Evolutionary conservation across 2,888 invertebrate species (phyloP).

Genomic region (Pharmacophagus antenor): DNA sequence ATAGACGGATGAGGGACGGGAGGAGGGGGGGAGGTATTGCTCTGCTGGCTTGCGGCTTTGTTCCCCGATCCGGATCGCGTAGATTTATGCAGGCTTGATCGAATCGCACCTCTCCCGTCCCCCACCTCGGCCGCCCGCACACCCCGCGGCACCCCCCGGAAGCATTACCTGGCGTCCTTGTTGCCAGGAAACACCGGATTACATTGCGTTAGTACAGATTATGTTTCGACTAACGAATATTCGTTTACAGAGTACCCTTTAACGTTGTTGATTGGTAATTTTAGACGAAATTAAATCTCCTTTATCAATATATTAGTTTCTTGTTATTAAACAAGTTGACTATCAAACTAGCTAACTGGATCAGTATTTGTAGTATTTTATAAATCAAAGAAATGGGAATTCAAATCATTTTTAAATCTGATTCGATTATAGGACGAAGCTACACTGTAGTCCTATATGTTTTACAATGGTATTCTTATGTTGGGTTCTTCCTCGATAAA

Average conservation of each 20-base stretch:
- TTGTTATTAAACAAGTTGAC: too few species aligned
- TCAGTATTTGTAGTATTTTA: too few species aligned
- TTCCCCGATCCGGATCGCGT: constrained; percentile 73
- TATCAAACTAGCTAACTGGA: too few species aligned
- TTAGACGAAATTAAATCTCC: background rate
- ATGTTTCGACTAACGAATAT: constrained; percentile 15
- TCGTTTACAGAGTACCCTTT: constrained; percentile 2
- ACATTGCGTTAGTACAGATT: constrained; percentile 22
- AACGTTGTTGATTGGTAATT: background rate
- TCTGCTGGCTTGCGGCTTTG: constrained; percentile 70
- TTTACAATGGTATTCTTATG: too few species aligned
- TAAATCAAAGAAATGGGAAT: too few species aligned
- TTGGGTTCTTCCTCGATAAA: too few species aligned
- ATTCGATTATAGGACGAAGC: too few species aligned
- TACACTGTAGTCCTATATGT: too few species aligned
- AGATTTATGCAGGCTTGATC: constrained; percentile 78
- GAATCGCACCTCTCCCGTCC: constrained; percentile 46
- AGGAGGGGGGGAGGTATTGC: constrained; percentile 43
- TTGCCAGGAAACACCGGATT: constrained; percentile 31
- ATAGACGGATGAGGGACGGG: too few species aligned
- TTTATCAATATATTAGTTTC: too few species aligned
- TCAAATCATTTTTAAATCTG: too few species aligned
- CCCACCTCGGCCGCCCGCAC: background rate
- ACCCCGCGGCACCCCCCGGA: constrained; percentile 41
- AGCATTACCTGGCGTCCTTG: constrained; percentile 43